A percentile compares a stretch with the other conserved stretches of the same genome.
These are phyloP conservation scores for Nesospiza acunhae DNA, from an alignment of 2,113 vertebrate species.

Conservation along the genomic window DNA sequence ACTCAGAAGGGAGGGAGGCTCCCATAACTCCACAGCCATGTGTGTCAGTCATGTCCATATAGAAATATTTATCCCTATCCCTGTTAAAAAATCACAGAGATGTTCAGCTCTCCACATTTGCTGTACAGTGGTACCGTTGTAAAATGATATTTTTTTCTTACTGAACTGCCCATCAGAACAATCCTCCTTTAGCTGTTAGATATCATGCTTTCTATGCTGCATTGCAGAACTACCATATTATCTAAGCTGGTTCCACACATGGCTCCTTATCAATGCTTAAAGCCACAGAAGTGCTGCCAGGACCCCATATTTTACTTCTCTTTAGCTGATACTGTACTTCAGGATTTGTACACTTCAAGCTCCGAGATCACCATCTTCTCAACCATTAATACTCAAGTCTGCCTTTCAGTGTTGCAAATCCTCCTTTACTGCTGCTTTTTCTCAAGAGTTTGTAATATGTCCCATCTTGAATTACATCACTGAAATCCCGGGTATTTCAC, in stretches of 20 bases:
- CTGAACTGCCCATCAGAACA: neutral
- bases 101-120: neutral
- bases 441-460: neutral
- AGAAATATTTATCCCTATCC: neutral
- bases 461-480: neutral
- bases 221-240: neutral
- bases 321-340: neutral
- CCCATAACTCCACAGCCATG: neutral
- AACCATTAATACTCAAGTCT: neutral
- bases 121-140: neutral
- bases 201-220: neutral
- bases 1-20: neutral
- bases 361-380: neutral
- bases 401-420: neutral
- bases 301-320: neutral
- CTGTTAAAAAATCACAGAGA: neutral
- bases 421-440: neutral
- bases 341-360: neutral
- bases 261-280: neutral
- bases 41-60: accelerated
- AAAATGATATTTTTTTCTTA: neutral
- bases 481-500: neutral
- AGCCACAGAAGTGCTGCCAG: neutral
- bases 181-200: neutral
- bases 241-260: neutral